phyloP scores from a whole-genome alignment of 2,113 vertebrate genomes.

The Leptodactylus fuscus region DNA sequence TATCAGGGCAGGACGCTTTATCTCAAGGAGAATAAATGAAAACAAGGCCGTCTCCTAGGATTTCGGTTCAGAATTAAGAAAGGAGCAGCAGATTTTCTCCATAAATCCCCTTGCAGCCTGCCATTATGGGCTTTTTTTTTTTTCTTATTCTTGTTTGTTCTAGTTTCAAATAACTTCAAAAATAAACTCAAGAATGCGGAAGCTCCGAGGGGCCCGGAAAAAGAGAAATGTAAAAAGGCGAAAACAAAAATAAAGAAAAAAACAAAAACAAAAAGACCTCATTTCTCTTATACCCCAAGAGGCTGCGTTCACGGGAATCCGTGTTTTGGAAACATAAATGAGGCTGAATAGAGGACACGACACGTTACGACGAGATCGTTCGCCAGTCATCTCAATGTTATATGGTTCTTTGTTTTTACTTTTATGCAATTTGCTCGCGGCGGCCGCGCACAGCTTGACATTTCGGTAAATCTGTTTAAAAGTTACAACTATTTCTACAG shows the following conservation, averaged over 20 bases:
- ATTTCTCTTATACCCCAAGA: neutral
- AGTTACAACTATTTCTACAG: neutral
- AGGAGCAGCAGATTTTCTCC: conserved; percentile 38
- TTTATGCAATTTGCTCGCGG: neutral
- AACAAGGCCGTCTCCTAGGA: conserved; percentile 52
- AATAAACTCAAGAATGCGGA: conserved; percentile 42
- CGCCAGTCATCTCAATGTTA: conserved; percentile 61
- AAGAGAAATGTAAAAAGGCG: neutral
- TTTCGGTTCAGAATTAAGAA: conserved; percentile 33
- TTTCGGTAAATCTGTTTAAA: neutral
- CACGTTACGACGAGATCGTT: neutral
- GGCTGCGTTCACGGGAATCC: neutral
- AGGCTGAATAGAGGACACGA: neutral
- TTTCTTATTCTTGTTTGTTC: conserved; percentile 42
- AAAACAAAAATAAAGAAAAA: conserved; percentile 31
- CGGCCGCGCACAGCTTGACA: neutral
- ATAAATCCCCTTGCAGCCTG: conserved; percentile 30
- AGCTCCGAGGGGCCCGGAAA: conserved; percentile 13
- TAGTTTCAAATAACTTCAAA: conserved; percentile 58
- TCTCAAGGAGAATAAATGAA: conserved; percentile 55
- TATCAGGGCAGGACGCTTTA: conserved; percentile 35
- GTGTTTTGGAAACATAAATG: neutral
- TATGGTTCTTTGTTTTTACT: neutral
- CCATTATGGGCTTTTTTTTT: conserved; percentile 35
- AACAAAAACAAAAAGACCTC: conserved; percentile 31